Evolutionary conservation across 2,113 vertebrate species (phyloP).

Genomic region (Aleadryas rufinucha): DNA sequence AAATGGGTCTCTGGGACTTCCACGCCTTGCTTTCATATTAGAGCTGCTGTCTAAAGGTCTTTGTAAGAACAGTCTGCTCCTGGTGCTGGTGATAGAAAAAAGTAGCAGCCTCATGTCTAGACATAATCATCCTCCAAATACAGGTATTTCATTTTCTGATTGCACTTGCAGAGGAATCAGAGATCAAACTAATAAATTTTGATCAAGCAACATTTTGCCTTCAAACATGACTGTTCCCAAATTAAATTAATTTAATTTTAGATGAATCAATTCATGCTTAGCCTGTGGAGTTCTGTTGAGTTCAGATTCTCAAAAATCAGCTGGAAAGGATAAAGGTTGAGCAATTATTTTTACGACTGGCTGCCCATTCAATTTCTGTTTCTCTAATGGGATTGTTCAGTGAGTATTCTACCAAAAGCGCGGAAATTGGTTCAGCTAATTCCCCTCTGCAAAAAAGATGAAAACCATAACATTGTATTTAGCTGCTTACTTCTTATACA

Average conservation of each 20-base stretch:
- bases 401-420: neutral
- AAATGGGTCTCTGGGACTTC: neutral
- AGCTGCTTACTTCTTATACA: neutral
- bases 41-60: neutral
- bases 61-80: neutral
- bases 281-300: constrained; percentile 15
- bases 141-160: neutral
- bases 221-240: constrained; percentile 17
- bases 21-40: neutral
- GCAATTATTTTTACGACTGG: constrained; percentile 49
- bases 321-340: constrained; percentile 38
- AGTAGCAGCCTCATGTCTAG: neutral
- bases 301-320: constrained; percentile 29
- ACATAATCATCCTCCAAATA: neutral
- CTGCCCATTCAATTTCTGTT: constrained; percentile 57
- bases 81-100: neutral
- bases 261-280: constrained; percentile 23
- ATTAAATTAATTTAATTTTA: constrained; percentile 35
- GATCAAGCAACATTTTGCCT: constrained; percentile 1
- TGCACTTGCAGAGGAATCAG: neutral
- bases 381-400: constrained; percentile 45
- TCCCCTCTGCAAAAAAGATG: neutral
- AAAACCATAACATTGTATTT: constrained; percentile 1
- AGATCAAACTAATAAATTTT: constrained; percentile 24
- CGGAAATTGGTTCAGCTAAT: constrained; percentile 18